A percentile compares a stretch with the other conserved stretches of the same genome.
phyloP scores from a whole-genome alignment of 1,140 invertebrate genomes.

The Heterodera carotae region DNA sequence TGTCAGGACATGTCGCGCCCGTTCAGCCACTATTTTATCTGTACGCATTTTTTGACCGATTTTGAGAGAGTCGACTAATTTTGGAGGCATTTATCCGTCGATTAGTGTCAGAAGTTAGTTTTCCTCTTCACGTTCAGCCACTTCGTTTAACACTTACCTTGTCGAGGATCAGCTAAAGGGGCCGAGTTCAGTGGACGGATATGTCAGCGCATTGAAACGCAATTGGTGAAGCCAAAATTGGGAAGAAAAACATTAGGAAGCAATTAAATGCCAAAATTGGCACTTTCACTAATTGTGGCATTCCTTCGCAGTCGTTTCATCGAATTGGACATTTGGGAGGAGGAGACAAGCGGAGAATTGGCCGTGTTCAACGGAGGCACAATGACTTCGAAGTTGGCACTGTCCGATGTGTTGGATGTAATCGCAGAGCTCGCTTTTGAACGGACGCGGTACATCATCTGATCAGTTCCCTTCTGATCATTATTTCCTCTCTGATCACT shows the following conservation, averaged over 20 bases:
- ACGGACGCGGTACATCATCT: constrained; percentile 61
- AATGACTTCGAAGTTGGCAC: constrained; percentile 70
- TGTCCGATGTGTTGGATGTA: constrained; percentile 70
- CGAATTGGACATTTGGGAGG: constrained; percentile 72
- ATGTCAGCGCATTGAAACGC: constrained; percentile 61
- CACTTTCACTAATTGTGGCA: constrained; percentile 23
- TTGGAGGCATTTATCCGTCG: no score
- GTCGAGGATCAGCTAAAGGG: constrained; percentile 71
- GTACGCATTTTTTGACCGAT: constrained; percentile 61
- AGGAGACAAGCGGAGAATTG: constrained; percentile 69
- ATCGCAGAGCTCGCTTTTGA: constrained; percentile 72
- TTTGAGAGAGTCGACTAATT: no score
- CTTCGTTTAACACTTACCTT: constrained; percentile 71
- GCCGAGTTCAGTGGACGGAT: constrained; percentile 70
- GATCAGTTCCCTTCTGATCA: neutral
- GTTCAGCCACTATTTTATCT: constrained; percentile 71
- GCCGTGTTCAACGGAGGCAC: constrained; percentile 72
- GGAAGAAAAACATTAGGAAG: neutral
- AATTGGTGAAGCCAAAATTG: constrained; percentile 49
- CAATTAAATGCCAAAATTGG: neutral
- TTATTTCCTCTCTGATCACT: neutral
- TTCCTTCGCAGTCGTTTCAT: constrained; percentile 30
- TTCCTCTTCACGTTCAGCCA: neutral
- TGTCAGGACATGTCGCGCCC: constrained; percentile 73
- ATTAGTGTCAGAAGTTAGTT: no score